Evolutionary conservation across 2,113 vertebrate species (phyloP).

Genomic region (Vireo altiloquus): DNA sequence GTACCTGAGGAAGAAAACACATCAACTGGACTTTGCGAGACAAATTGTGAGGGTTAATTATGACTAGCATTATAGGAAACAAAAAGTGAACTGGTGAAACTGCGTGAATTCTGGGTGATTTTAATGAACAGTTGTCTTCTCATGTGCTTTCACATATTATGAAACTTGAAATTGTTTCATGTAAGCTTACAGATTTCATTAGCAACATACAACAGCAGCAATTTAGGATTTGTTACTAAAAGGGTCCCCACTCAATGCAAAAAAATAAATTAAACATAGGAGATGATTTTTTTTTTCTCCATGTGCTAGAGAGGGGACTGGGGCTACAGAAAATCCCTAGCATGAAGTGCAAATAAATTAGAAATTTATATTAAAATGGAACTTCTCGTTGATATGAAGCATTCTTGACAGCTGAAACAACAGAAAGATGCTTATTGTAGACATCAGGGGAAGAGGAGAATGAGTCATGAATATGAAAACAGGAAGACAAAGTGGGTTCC

Average conservation of each 20-base stretch:
- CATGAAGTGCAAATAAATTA: not conserved
- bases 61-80: not conserved
- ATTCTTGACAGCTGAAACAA: not conserved
- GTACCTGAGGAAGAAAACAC: not conserved
- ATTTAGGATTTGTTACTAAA: not conserved
- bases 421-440: not conserved
- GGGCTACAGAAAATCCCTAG: not conserved
- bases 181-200: not conserved
- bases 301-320: not conserved
- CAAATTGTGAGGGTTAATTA: not conserved
- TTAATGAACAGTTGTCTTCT: not conserved
- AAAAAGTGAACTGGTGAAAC: not conserved
- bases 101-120: not conserved
- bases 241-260: not conserved
- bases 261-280: not conserved
- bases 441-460: not conserved
- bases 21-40: not conserved
- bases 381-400: not conserved
- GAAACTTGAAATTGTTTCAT: not conserved
- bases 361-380: not conserved
- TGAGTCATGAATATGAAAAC: not conserved
- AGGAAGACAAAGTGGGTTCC: not conserved
- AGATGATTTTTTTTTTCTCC: not conserved
- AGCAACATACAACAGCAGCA: not conserved
- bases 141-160: not conserved